Evolutionary conservation across 2,113 vertebrate species (phyloP).

Genomic region (Microtus pennsylvanicus): DNA sequence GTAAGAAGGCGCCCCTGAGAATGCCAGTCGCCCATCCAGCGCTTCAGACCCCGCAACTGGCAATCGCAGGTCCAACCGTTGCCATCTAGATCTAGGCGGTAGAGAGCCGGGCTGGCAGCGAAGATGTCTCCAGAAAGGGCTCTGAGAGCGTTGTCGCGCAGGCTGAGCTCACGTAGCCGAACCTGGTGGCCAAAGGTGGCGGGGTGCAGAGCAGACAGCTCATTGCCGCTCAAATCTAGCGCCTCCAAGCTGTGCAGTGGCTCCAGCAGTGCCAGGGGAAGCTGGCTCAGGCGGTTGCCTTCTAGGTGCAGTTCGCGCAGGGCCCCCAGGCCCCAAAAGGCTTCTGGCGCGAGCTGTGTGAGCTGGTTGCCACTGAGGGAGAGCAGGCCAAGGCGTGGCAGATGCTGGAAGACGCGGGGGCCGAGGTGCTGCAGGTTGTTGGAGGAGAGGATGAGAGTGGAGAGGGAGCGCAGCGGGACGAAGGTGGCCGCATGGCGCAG

Average conservation of each 20-base stretch:
- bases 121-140: constrained; percentile 92
- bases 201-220: constrained; percentile 88
- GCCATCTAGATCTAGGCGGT: constrained; percentile 93
- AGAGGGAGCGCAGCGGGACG: constrained; percentile 89
- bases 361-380: constrained; percentile 93
- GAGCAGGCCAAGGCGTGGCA: constrained; percentile 91
- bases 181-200: constrained; percentile 87
- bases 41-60: constrained; percentile 90
- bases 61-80: constrained; percentile 98
- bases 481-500: constrained; percentile 90
- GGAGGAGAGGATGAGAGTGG: constrained; percentile 92
- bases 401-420: constrained; percentile 91
- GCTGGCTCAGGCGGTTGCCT: constrained; percentile 91
- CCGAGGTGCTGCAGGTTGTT: constrained; percentile 92
- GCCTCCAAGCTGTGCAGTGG: constrained; percentile 91
- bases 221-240: constrained; percentile 94
- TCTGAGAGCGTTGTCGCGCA: constrained; percentile 92
- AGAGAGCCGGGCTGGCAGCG: constrained; percentile 89
- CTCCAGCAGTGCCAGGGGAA: constrained; percentile 91
- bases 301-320: constrained; percentile 93
- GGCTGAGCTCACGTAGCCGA: constrained; percentile 91
- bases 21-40: constrained; percentile 92
- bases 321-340: constrained; percentile 90
- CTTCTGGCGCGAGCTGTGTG: constrained; percentile 87
- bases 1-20: constrained; percentile 92